phyloP scores from a whole-genome alignment of 2,797 vertebrate genomes.

The Lithobates sylvaticus region DNA sequence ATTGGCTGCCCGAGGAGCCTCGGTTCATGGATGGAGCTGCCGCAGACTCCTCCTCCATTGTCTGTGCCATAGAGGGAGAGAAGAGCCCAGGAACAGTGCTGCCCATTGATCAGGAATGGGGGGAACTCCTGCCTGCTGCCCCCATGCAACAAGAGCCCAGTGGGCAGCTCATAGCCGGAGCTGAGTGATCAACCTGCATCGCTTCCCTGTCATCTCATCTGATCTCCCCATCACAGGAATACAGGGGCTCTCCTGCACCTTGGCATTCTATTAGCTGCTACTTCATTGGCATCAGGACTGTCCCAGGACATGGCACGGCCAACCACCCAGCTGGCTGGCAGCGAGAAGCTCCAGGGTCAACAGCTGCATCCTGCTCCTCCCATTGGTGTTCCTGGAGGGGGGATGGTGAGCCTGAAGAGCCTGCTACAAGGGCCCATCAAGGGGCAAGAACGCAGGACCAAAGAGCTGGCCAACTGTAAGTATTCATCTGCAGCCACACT shows the following conservation, averaged over 20 bases:
- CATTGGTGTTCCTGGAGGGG: slow-evolving; percentile 72
- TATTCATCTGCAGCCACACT: not conserved
- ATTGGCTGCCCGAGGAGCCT: slow-evolving; percentile 38
- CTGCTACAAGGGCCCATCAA: slow-evolving; percentile 89
- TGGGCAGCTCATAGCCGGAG: slow-evolving; percentile 13
- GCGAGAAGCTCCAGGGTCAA: slow-evolving; percentile 70
- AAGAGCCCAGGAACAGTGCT: slow-evolving; percentile 4
- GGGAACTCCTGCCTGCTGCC: not conserved
- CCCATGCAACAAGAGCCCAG: slow-evolving; percentile 23
- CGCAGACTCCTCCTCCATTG: slow-evolving; percentile 32
- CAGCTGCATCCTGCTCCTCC: slow-evolving; percentile 62
- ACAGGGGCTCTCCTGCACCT: too few relatives aligned
- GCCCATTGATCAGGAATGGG: slow-evolving; percentile 56
- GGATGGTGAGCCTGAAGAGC: slow-evolving; percentile 85
- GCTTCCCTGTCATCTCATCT: too few relatives aligned
- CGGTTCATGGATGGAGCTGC: slow-evolving; percentile 49
- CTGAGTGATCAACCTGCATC: slow-evolving; percentile 7
- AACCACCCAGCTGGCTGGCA: slow-evolving; percentile 65
- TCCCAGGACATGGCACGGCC: slow-evolving; percentile 65
- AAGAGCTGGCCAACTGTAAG: slow-evolving; percentile 73
- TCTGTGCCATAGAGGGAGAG: slow-evolving; percentile 43
- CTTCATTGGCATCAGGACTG: slow-evolving; percentile 3
- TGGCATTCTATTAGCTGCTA: too few relatives aligned
- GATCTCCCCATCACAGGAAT: too few relatives aligned
- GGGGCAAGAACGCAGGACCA: slow-evolving; percentile 79